Evolutionary conservation across 37 sponge, comb jelly and placozoan species (phyloP), one percentile per base, ranked within the genome.

Genomic region (Spongia lamella): DNA sequence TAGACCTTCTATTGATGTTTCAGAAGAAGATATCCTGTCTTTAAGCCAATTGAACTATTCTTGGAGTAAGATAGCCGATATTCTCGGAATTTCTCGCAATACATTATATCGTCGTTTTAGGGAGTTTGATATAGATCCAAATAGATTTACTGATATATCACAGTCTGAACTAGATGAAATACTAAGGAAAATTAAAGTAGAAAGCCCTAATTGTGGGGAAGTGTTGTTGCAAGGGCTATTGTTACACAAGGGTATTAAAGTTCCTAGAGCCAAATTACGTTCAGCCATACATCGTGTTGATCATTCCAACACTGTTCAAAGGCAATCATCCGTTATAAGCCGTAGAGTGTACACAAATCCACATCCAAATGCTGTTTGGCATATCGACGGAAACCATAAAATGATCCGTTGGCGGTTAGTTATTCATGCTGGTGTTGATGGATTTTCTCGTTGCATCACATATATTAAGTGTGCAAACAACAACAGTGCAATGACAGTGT

Each of bases 201-300:
- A 1, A 0, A n/a, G 36, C 22, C 82, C 82, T 17, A 11, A 76
- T 47, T 70, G 65, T 74, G 83, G 83, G 32, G 83, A 82, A 56
- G 66, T 64, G 0, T 13, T 82, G 50, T 16, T 51, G 53, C 53
- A 51, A 51, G 53, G 53, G 14, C 53, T 14, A 14, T 16, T 51
- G 14, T 51, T 51, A 51, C 53, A 51, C 53, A 51, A 19, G 53
- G 53, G 53, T 19, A 51, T 51, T 51, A 51, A 51, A 16, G 53
- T 51, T 14, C 14, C 53, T 16, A 14, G 53, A 51, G 16, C 16
- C 16, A 14, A 51, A 51, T 16, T 51, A 16, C 53, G 53, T 51
- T 51, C 53, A 51, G 14, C 53, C 16, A 51, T 51, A 19, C 53
- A 51, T 16, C 14, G 53, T 19, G 16, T 51, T 51, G 53, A 51